Evolutionary conservation across 2,797 vertebrate genomes (phyloP).

Genomic region (Alfaro cultratus): DNA sequence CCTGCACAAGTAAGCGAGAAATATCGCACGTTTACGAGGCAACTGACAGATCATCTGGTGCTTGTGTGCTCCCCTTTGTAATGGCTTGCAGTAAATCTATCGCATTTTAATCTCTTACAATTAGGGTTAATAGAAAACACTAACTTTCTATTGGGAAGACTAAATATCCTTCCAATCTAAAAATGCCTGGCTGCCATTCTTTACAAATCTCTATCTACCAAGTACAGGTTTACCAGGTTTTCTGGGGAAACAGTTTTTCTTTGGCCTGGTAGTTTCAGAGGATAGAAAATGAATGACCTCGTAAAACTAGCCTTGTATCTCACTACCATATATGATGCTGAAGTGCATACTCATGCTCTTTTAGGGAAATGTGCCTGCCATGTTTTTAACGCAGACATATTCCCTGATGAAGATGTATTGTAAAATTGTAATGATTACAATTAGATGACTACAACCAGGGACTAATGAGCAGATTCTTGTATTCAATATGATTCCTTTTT

Average conservation of each 20-base stretch:
- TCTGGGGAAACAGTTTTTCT: not conserved
- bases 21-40: not conserved
- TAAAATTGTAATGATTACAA: not conserved
- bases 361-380: not conserved
- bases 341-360: not conserved
- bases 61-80: not conserved
- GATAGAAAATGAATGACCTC: not conserved
- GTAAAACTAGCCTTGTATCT: not conserved
- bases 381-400: not conserved
- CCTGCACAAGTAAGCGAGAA: not conserved
- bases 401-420: not conserved
- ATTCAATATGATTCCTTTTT: too few species aligned
- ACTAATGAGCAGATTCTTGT: not conserved
- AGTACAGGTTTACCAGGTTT: too few species aligned
- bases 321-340: not conserved
- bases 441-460: too few species aligned
- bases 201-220: too few species aligned
- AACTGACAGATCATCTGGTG: not conserved
- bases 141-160: not conserved
- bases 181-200: not conserved
- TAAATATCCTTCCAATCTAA: not conserved
- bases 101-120: not conserved
- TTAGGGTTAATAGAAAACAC: not conserved
- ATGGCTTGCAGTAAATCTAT: not conserved
- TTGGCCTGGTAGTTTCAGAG: not conserved